Conservation (phyloP, 2,888 invertebrate species). For the Mesodorylaimus sp. region DNA sequence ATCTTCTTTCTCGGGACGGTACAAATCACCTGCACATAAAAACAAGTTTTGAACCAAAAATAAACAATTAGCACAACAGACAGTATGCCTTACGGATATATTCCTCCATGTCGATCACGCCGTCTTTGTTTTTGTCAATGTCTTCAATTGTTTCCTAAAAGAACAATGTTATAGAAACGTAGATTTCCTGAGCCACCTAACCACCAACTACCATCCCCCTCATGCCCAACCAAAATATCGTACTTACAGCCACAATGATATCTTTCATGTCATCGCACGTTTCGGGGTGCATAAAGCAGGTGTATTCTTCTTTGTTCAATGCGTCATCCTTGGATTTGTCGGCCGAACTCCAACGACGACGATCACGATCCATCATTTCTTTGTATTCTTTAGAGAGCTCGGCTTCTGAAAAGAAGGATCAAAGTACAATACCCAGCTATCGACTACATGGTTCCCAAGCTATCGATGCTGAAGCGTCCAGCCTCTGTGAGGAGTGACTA, state of each 20-base stretch:
- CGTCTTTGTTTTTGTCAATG: conserved; percentile 87
- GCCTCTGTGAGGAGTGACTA: too few relatives aligned
- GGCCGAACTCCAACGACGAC: conserved; percentile 40
- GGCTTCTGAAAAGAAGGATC: too few relatives aligned
- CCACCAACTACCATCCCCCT: too few relatives aligned
- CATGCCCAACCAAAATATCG: too few relatives aligned
- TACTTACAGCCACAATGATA: conserved; percentile 51
- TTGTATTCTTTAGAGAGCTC: conserved; percentile 50
- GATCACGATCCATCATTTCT: conserved; percentile 62
- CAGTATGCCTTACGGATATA: conserved; percentile 89
- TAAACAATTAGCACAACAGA: too few relatives aligned
- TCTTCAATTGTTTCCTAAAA: conserved; percentile 74
- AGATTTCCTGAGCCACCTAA: too few relatives aligned
- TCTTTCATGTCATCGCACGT: conserved; percentile 74
- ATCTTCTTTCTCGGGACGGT: conserved; percentile 39
- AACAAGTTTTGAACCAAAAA: not conserved
- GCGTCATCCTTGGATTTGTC: conserved; percentile 54
- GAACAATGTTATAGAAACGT: too few relatives aligned
- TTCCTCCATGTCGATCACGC: conserved; percentile 70
- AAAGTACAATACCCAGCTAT: too few relatives aligned
- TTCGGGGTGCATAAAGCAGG: conserved; percentile 84
- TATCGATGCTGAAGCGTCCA: too few relatives aligned
- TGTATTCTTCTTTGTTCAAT: conserved; percentile 61
- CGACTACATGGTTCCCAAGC: too few relatives aligned
- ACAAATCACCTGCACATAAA: conserved; percentile 54